A percentile compares a stretch with the other conserved stretches of the same genome.
phyloP scores from a whole-genome alignment of 2,888 invertebrate genomes.

The Clanis bilineata region DNA sequence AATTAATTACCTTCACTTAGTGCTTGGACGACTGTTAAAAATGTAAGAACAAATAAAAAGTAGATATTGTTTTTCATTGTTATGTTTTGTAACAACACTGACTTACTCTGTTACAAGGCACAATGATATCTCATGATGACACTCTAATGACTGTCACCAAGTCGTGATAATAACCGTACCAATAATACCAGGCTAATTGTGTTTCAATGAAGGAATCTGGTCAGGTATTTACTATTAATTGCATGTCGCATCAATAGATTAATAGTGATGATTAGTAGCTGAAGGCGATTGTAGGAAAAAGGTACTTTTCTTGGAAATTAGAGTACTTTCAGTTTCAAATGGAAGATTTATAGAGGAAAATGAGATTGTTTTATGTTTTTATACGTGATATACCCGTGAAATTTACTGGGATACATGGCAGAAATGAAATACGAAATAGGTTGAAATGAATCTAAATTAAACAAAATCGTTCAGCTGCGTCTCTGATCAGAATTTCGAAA shows the following conservation, averaged over 20 bases:
- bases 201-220: conserved; percentile 42
- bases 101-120: conserved; percentile 25
- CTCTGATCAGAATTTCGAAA: too few species aligned
- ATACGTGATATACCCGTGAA: too few species aligned
- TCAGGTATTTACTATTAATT: conserved; percentile 54
- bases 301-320: too few species aligned
- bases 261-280: conserved; percentile 41
- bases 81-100: neutral
- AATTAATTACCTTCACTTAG: neutral
- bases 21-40: neutral
- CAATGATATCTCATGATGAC: conserved; percentile 30
- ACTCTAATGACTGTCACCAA: conserved; percentile 27
- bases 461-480: too few species aligned
- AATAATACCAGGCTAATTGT: conserved; percentile 51
- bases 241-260: conserved; percentile 37
- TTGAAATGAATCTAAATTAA: too few species aligned
- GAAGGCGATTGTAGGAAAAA: too few species aligned
- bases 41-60: neutral
- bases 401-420: too few species aligned
- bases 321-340: too few species aligned
- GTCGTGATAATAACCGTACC: conserved; percentile 29
- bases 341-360: too few species aligned
- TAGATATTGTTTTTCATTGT: neutral
- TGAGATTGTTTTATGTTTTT: too few species aligned
- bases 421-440: too few species aligned